Evolutionary conservation across 1,140 invertebrate species (phyloP).

Genomic region (Acromyrmex echinatior): DNA sequence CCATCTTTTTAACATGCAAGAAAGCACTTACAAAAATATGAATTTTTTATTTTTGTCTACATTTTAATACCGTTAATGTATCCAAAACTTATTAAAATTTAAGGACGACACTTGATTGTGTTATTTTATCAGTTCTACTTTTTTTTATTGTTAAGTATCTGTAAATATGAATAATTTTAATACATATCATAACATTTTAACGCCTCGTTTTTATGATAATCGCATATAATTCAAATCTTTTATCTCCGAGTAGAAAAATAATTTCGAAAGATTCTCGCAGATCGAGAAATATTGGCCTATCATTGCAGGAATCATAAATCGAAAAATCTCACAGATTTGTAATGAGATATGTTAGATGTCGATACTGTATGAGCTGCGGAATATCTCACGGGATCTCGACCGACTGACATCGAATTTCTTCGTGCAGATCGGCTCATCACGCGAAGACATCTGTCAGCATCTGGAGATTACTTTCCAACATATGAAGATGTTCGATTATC

Average conservation of each 20-base stretch:
- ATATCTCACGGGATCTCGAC: conserved; percentile 35
- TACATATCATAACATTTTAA: not conserved
- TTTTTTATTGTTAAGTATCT: not conserved
- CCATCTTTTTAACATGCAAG: too few species aligned
- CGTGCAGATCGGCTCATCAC: not conserved
- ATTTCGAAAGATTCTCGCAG: not conserved
- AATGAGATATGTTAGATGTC: conserved; percentile 51
- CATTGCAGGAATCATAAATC: conserved; percentile 6
- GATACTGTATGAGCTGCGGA: conserved; percentile 30
- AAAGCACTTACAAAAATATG: too few species aligned
- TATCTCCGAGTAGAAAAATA: not conserved
- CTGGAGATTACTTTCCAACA: conserved; percentile 9
- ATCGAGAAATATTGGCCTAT: conserved; percentile 28
- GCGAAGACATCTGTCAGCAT: not conserved
- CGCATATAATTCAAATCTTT: not conserved
- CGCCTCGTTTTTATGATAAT: not conserved
- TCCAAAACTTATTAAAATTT: too few species aligned
- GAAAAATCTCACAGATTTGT: conserved; percentile 43
- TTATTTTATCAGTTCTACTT: not conserved
- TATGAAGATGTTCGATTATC: conserved; percentile 41
- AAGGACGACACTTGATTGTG: too few species aligned
- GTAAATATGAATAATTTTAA: not conserved
- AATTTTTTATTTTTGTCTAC: too few species aligned
- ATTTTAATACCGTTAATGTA: too few species aligned
- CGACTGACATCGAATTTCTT: conserved; percentile 47